Conservation (phyloP, 2,888 invertebrate species). For the Hofmannophila pseudospretella region DNA sequence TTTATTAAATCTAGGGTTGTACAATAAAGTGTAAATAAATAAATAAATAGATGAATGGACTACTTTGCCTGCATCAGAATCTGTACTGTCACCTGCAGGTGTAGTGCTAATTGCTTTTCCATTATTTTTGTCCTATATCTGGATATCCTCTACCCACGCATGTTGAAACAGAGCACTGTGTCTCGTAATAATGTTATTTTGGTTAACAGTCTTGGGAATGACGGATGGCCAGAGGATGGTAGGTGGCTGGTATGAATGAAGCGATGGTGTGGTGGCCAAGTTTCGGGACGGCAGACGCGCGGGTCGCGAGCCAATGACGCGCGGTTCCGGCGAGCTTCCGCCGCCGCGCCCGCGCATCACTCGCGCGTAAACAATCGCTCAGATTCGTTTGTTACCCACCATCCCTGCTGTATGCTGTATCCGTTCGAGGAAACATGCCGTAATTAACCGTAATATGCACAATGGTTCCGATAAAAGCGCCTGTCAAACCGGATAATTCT, state of each 20-base stretch:
- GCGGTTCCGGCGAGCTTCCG: constrained; percentile 70
- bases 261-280: constrained; percentile 46
- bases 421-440: constrained; percentile 21
- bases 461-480: constrained; percentile 7
- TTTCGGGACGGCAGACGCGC: constrained; percentile 45
- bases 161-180: neutral
- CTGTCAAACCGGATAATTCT: constrained; percentile 2
- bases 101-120: neutral
- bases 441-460: constrained; percentile 14
- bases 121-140: constrained; percentile 1
- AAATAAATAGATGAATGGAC: too few relatives aligned
- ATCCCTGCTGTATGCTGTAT: neutral
- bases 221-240: constrained; percentile 34
- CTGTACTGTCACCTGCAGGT: too few relatives aligned
- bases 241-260: constrained; percentile 49
- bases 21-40: too few relatives aligned
- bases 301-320: constrained; percentile 65
- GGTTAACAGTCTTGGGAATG: constrained; percentile 14
- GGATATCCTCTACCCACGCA: neutral
- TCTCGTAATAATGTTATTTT: neutral
- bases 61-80: too few relatives aligned
- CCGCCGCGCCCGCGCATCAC: constrained; percentile 38
- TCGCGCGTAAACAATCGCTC: constrained; percentile 64
- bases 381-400: constrained; percentile 45
- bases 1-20: too few relatives aligned